phyloP scores from a whole-genome alignment of 2,888 invertebrate genomes.

The Quadriops clusia region DNA sequence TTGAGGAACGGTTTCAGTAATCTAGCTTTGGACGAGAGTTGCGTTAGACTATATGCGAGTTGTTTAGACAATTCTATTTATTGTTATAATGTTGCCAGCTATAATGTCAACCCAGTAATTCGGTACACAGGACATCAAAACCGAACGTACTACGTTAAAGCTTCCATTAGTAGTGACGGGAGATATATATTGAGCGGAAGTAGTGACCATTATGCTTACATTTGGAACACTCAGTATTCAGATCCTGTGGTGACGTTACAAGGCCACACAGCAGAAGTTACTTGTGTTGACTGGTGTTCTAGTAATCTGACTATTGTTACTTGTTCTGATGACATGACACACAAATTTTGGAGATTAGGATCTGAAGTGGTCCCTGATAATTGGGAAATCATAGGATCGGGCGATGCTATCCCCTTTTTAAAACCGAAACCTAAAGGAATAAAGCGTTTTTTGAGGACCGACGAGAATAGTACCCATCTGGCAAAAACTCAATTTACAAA shows the following conservation, averaged over 20 bases:
- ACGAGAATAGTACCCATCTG: constrained; percentile 5
- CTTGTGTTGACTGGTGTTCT: constrained; percentile 71
- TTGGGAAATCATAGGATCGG: constrained; percentile 23
- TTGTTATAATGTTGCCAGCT: constrained; percentile 66
- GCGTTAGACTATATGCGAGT: constrained; percentile 65
- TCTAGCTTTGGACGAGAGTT: constrained; percentile 57
- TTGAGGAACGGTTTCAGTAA: constrained; percentile 66
- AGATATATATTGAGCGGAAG: constrained; percentile 79
- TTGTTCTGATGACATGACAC: constrained; percentile 71
- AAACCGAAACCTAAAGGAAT: constrained; percentile 12
- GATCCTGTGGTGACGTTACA: constrained; percentile 55
- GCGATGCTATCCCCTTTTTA: too few species aligned
- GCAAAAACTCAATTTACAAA: constrained; percentile 7
- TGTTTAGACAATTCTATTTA: constrained; percentile 82
- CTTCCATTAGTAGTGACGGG: constrained; percentile 69
- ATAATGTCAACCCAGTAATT: constrained; percentile 51
- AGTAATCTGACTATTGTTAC: constrained; percentile 51
- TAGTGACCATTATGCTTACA: constrained; percentile 73
- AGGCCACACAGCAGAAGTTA: constrained; percentile 78
- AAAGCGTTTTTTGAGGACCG: constrained; percentile 13
- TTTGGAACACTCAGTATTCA: constrained; percentile 63
- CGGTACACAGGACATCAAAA: constrained; percentile 63
- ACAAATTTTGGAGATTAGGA: constrained; percentile 64
- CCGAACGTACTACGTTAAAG: constrained; percentile 75
- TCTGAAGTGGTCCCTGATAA: constrained; percentile 35